Evolutionary conservation across 2,797 vertebrate genomes (phyloP), one percentile per base, ranked within the genome.

Genomic region (Rhodeus uyekii): DNA sequence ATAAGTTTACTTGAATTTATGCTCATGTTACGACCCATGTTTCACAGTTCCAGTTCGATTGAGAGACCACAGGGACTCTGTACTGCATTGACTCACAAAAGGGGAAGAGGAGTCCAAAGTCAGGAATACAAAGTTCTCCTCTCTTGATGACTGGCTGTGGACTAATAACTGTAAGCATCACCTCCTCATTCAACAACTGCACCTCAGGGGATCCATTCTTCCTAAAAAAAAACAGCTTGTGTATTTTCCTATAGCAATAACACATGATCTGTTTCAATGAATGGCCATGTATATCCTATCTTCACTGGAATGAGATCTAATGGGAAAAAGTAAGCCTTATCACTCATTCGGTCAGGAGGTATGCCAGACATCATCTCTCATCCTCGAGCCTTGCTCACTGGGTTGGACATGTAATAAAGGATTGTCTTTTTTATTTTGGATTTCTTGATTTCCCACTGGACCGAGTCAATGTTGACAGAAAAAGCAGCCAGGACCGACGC

Each of bases 231-330:
- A 79, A 68, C 58, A 34, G 68, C 24, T 71, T 61, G 34, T n/a
- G 24, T 48, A 39, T 71, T 67, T 60, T 68, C 55, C 53, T 60
- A 84, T 60, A 84, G 65, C 64, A 87, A 83, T 85, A 85, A 86
- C 53, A 83, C 50, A 53, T 78, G 77, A 72, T 32, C 6, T 72
- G 32, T 80, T 72, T 73, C 81, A 79, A 83, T 65, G 32, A 83
- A 81, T 69, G 16, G 64, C 19, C 19, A 2, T 32, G 22, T 72
- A 80, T 29, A 83, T 74, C 74, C 53, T 46, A 5, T 27, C 24
- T 53, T 53, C 19, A 48, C 22, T 76, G 75, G 79, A 86, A 81
- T 81, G 74, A 83, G 67, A 81, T 77, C 48, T 78, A 80, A 82
- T 60, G 53, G 32, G 55, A 67, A 88, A 78, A 83, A 85, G 67